Base-by-base conservation (phyloP, 2,113 vertebrate species). In the Stomatorhinus ivindoensis region DNA sequence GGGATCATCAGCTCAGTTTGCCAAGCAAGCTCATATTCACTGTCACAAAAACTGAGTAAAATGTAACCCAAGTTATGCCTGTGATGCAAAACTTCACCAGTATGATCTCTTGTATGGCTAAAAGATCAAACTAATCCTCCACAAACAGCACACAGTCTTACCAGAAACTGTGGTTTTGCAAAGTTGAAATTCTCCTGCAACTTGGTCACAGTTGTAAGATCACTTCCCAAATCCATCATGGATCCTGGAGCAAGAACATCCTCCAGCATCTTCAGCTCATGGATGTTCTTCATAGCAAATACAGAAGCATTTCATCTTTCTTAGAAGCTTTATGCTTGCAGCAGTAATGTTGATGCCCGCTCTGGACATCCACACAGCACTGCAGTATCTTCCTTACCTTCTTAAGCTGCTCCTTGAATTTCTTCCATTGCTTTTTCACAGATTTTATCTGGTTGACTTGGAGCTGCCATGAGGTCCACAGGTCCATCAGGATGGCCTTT, bases 131-230 rank as follows among this genome's bases (percentile, higher is more conserved):
- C 31, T 21, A 46, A 6, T 58, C 35, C 27, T 24, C 35, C 13
- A 87, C 8, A 15, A 86, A 90, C 89, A 91, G 31, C 19, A 86
- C 31, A 21, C 31, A 19, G 7, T 91, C 95, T 92, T 88, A 99
- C 98, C 93, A 95, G 95, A 90, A 96, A 96, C 86, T 96, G 95
- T 39, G 97, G 96, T 90, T 96, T 97, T 92, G 96, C 96, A 91
- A 95, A 91, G 27, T 90, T 95, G 93, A 98, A 95, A 82, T 93
- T 96, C 86, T 96, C 93, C 88, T 94, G 93, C 86, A 98, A 93
- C 80, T 94, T 95, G 88, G 94, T 91, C 91, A 95, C 91, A 87
- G 91, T 90, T 86, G 90, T 92, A 89, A 95, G 89, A 87, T 95
- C 94, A 87, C 92, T 95, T 92, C 95, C 97, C 89, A 97, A 95